Conservation (phyloP, 2,113 vertebrate genomes). For the Fulica atra region DNA sequence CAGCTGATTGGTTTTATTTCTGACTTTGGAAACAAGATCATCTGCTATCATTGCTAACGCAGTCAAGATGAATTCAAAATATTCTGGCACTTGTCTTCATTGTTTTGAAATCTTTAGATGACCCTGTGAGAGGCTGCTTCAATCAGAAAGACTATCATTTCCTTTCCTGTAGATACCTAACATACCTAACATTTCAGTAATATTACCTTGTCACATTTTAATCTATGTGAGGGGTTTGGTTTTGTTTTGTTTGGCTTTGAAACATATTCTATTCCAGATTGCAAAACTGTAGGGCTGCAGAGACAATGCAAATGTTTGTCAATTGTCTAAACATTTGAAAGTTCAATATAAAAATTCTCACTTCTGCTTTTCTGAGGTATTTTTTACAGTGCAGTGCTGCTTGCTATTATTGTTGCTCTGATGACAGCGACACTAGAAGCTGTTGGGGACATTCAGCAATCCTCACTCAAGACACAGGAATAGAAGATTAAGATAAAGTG, state of each 20-base stretch:
- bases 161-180: not conserved
- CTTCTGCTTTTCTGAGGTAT: not conserved
- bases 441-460: not conserved
- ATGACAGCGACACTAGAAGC: not conserved
- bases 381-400: not conserved
- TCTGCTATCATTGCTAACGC: not conserved
- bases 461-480: not conserved
- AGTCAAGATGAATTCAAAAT: constrained; percentile 26
- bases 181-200: not conserved
- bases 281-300: not conserved
- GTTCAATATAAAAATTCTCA: not conserved
- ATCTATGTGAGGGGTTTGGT: not conserved
- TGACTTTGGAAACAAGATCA: not conserved
- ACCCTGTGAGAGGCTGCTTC: constrained; percentile 5
- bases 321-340: constrained; percentile 6
- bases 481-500: not conserved
- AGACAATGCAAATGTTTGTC: not conserved
- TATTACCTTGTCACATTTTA: constrained; percentile 30
- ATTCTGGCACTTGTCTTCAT: constrained; percentile 21
- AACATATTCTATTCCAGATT: not conserved
- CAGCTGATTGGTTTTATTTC: constrained; percentile 7
- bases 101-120: constrained; percentile 42
- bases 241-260: not conserved
- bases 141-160: not conserved
- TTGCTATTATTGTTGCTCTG: not conserved